Conservation (phyloP, 2,113 vertebrate genomes). For the Balaeniceps rex region DNA sequence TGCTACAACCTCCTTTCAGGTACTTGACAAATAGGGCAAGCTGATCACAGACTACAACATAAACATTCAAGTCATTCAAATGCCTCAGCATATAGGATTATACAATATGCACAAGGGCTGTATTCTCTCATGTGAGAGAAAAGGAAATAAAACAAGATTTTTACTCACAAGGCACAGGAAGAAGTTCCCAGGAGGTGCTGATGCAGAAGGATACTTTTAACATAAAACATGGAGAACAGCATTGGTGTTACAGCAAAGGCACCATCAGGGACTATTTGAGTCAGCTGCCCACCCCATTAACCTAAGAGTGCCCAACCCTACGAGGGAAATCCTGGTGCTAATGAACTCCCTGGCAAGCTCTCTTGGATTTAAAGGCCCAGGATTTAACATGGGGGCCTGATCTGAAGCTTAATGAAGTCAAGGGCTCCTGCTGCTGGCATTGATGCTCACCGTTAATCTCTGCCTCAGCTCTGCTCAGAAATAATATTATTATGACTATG, state of each 20-base stretch:
- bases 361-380: not conserved
- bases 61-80: not conserved
- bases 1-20: not conserved
- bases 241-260: fast-evolving
- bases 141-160: not conserved
- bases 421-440: not conserved
- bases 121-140: not conserved
- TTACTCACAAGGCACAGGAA: not conserved
- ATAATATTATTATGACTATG: not conserved
- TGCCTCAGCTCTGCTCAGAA: not conserved
- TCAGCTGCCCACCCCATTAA: not conserved
- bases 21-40: not conserved
- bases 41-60: not conserved
- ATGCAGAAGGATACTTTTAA: not conserved
- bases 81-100: not conserved
- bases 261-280: not conserved
- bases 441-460: not conserved
- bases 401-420: not conserved
- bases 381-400: not conserved
- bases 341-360: not conserved
- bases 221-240: not conserved
- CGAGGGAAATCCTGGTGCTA: not conserved
- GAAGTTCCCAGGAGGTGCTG: not conserved
- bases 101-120: fast-evolving
- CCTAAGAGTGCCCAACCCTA: not conserved